Evolutionary conservation across 2,888 invertebrate species (phyloP), one percentile per base, ranked within the genome.

Genomic region (Mythimna vitellina): DNA sequence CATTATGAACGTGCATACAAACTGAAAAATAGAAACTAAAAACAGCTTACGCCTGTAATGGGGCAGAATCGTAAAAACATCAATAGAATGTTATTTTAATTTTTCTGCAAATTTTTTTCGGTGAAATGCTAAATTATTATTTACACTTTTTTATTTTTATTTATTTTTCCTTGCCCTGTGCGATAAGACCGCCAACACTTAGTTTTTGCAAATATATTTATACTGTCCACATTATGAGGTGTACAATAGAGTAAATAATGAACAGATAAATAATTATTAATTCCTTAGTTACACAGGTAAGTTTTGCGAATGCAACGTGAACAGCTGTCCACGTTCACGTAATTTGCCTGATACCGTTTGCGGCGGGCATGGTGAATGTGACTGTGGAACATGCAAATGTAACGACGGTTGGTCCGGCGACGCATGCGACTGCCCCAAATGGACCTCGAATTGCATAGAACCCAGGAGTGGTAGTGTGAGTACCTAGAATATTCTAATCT

Each of bases 291-390:
- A 84, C 73, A 81, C 79, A 38, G 93, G 93, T 6, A 78, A 83
- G 32, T 94, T 85, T 77, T 95, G 95, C 72, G 89, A 95, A 71
- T 95, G 92, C 82, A 89, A 89, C 56, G 87, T 89, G 49, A 90
- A 93, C 57, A 88, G 87, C 58, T 93, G 87, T 86, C 91, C 83
- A 76, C 91, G 78, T 46, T n/a, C n/a, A 2, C 29, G 14, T 49
- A 85, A 83, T 12, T 67, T 35, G 1, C 35, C 32, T 82, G 86
- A 12, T 46, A 65, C 2, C 7, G 64, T 86, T 17, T 97, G 98
- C 89, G 97, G 97, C 65, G 97, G 96, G 0, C 61, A 65, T 25
- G 98, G 98, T 0, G 91, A 92, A 3, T 99, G 98, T 91, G 96
- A 96, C 46, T 97, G 97, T 82, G 97, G 97, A 0, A 91, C 91